phyloP scores from a whole-genome alignment of 1,140 invertebrate species.

The Cylas formicarius region DNA sequence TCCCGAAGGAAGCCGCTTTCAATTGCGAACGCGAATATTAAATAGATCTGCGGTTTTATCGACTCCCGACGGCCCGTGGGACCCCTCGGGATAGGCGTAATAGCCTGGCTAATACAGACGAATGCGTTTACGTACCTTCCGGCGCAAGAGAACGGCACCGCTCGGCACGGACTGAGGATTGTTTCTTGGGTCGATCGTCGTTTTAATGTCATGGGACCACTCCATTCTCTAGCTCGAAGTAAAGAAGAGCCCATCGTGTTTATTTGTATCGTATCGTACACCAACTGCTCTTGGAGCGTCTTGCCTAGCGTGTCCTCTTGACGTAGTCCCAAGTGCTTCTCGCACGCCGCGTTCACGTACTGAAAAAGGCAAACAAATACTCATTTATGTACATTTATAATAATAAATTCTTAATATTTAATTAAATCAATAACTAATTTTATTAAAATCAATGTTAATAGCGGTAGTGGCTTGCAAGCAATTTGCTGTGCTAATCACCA shows the following conservation, averaged over 20 bases:
- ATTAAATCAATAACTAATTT: too few species aligned
- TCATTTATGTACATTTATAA: too few species aligned
- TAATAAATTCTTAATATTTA: too few species aligned
- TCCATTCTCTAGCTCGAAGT: constrained; percentile 74
- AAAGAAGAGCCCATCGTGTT: constrained; percentile 58
- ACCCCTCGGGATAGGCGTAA: not conserved
- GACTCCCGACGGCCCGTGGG: not conserved
- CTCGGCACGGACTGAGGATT: constrained; percentile 70
- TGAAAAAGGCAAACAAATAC: constrained; percentile 40
- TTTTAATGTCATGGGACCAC: constrained; percentile 73
- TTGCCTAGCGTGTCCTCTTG: constrained; percentile 69
- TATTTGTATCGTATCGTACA: constrained; percentile 52
- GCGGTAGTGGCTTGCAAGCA: too few species aligned
- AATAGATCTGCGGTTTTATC: not conserved
- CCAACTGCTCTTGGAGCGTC: constrained; percentile 53
- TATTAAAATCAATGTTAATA: too few species aligned
- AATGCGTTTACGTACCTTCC: constrained; percentile 56
- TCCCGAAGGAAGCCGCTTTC: too few species aligned
- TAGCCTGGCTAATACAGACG: constrained; percentile 1
- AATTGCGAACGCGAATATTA: not conserved
- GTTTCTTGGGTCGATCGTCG: constrained; percentile 68
- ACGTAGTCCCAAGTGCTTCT: constrained; percentile 66
- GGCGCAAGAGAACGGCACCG: constrained; percentile 59
- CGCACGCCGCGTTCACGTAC: constrained; percentile 75
- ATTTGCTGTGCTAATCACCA: too few species aligned